phyloP scores from a whole-genome alignment of 2,797 vertebrate genomes.

The Syngnathus rostellatus region DNA sequence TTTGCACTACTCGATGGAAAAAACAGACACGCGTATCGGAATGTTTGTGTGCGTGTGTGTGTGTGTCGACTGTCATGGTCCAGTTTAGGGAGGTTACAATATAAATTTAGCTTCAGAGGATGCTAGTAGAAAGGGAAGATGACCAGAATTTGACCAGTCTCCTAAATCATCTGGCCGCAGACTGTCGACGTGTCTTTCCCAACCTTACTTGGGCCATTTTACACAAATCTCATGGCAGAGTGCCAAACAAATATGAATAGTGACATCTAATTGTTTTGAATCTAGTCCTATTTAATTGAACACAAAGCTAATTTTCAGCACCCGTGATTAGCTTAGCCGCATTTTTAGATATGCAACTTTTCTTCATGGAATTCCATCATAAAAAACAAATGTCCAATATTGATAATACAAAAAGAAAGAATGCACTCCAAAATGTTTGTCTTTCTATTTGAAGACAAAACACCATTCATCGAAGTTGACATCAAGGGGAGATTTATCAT shows the following conservation, averaged over 20 bases:
- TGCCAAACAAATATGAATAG: not conserved
- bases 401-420: not conserved
- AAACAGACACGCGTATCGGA: not conserved
- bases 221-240: not conserved
- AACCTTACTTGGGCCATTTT: not conserved
- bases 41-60: not conserved
- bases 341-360: too few relatives aligned
- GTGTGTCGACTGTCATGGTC: not conserved
- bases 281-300: not conserved
- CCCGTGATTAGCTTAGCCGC: too few relatives aligned
- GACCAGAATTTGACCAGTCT: conserved; percentile 1
- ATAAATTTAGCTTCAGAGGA: not conserved
- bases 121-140: not conserved
- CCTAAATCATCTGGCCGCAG: not conserved
- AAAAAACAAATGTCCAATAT: not conserved
- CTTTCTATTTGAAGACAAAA: not conserved
- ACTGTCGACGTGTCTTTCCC: not conserved
- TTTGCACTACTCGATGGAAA: not conserved
- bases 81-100: not conserved
- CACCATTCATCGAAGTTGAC: conserved; percentile 5
- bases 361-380: too few relatives aligned
- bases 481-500: conserved; percentile 11
- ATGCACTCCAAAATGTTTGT: not conserved
- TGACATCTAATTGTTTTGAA: not conserved
- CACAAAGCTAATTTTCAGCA: not conserved